Evolutionary conservation across 2,113 vertebrate genomes (phyloP).

Genomic region (Otus sunia): DNA sequence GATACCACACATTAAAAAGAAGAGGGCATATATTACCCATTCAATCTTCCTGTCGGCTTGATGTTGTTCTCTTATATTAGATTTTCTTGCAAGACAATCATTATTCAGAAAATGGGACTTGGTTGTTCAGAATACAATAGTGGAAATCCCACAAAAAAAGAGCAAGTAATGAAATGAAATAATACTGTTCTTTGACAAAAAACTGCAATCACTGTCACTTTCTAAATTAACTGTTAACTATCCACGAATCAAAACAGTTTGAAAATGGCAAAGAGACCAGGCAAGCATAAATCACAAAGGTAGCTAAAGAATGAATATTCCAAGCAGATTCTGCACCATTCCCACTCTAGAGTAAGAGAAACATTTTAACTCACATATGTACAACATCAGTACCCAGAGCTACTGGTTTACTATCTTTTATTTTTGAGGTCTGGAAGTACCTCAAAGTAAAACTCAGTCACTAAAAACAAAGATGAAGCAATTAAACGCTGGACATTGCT

Average conservation of each 20-base stretch:
- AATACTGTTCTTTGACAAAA: neutral
- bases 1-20: neutral
- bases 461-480: neutral
- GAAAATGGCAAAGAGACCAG: neutral
- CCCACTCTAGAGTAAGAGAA: neutral
- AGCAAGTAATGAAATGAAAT: neutral
- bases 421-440: neutral
- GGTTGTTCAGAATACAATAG: neutral
- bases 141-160: neutral
- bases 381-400: neutral
- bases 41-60: slow-evolving; percentile 17
- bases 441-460: neutral
- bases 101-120: neutral
- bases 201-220: too few species aligned
- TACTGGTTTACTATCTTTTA: neutral
- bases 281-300: neutral
- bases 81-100: neutral
- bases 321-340: neutral
- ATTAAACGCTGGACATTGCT: neutral
- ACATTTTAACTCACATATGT: neutral
- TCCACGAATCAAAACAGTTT: neutral
- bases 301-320: neutral
- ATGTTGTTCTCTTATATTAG: neutral
- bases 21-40: neutral
- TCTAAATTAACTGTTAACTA: neutral